Conservation (phyloP, 1,140 invertebrate species). For the Drosophila sechellia region DNA sequence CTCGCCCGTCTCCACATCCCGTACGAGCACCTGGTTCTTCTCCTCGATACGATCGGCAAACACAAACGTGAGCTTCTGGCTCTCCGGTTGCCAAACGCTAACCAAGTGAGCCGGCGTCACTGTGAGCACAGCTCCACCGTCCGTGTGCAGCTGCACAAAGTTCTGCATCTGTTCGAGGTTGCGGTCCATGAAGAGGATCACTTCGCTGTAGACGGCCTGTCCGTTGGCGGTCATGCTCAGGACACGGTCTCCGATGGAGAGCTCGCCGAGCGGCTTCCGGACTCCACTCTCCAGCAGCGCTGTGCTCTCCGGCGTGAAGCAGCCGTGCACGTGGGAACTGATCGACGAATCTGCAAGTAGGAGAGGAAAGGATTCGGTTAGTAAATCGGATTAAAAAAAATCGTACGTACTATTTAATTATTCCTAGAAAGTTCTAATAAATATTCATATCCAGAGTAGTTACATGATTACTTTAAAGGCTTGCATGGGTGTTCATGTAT, state of each 20-base stretch:
- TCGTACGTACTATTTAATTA: too few relatives aligned
- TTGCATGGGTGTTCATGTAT: too few relatives aligned
- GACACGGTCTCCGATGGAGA: slow-evolving; percentile 92
- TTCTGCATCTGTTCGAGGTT: slow-evolving; percentile 88
- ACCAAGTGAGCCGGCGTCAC: slow-evolving; percentile 95
- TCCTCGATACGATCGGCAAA: slow-evolving; percentile 87
- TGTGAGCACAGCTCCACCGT: slow-evolving; percentile 89
- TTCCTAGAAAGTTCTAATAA: too few relatives aligned
- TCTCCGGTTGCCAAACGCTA: slow-evolving; percentile 81
- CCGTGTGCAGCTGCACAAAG: slow-evolving; percentile 90
- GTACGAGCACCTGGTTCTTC: slow-evolving; percentile 85
- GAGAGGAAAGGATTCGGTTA: slow-evolving; percentile 10
- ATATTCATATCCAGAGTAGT: background rate
- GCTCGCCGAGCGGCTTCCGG: slow-evolving; percentile 87
- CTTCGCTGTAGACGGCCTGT: slow-evolving; percentile 91
- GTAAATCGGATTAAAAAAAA: background rate
- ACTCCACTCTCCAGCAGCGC: slow-evolving; percentile 87
- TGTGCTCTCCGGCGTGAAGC: slow-evolving; percentile 89
- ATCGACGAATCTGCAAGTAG: slow-evolving; percentile 94
- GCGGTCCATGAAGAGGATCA: slow-evolving; percentile 95
- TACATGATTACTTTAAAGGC: too few relatives aligned
- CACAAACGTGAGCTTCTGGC: slow-evolving; percentile 82
- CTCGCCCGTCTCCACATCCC: slow-evolving; percentile 83
- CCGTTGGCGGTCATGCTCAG: slow-evolving; percentile 90
- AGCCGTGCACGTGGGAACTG: slow-evolving; percentile 91